phyloP scores from a whole-genome alignment of 2,113 vertebrate species.

The Carassius auratus region DNA sequence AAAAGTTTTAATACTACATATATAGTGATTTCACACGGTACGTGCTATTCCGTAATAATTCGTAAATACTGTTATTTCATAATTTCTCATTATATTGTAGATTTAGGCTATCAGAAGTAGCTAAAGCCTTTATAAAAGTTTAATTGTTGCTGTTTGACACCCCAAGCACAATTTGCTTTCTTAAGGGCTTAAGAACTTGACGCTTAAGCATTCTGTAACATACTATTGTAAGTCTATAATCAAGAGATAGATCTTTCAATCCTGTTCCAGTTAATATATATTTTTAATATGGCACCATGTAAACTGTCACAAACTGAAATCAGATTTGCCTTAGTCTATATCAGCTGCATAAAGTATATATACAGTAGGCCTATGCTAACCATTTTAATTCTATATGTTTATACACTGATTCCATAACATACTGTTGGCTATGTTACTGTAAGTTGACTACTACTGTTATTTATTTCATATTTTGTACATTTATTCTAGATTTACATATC shows the following conservation, averaged over 20 bases:
- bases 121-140: too few species aligned
- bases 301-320: too few species aligned
- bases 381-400: too few species aligned
- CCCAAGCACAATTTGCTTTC: neutral
- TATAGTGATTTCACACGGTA: too few species aligned
- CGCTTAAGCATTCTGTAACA: neutral
- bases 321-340: too few species aligned
- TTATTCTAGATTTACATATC: neutral
- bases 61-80: neutral
- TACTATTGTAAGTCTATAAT: too few species aligned
- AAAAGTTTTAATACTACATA: neutral
- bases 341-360: too few species aligned
- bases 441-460: too few species aligned
- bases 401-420: neutral
- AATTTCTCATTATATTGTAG: neutral
- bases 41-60: neutral
- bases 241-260: neutral
- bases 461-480: neutral
- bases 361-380: too few species aligned
- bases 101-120: neutral
- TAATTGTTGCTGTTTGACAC: neutral
- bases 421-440: too few species aligned
- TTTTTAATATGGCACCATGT: neutral
- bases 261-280: neutral
- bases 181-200: neutral